Conservation (phyloP, 2,888 invertebrate genomes). For the Agrilus biguttatus region DNA sequence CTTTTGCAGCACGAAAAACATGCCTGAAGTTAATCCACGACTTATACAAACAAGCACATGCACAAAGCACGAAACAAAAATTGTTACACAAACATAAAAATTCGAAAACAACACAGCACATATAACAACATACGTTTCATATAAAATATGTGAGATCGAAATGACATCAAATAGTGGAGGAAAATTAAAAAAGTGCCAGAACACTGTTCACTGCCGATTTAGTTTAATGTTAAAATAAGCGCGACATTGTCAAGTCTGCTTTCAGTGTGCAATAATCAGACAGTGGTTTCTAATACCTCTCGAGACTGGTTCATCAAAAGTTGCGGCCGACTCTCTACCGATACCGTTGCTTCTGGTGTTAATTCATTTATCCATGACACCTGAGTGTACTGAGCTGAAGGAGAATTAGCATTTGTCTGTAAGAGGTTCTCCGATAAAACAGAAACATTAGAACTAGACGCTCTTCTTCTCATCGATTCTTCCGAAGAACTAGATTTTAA, state of each 20-base stretch:
- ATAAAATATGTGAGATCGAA: too few relatives aligned
- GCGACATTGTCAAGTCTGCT: not conserved
- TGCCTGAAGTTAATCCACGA: not conserved
- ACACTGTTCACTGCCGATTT: not conserved
- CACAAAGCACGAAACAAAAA: not conserved
- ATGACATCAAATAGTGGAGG: too few relatives aligned
- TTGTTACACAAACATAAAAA: conserved; percentile 2
- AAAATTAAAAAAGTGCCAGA: not conserved
- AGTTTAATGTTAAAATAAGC: not conserved
- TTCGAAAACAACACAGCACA: conserved; percentile 3
- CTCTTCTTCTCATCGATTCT: conserved; percentile 42
- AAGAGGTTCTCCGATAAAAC: conserved; percentile 37
- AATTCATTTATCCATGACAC: conserved; percentile 29
- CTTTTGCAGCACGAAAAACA: not conserved
- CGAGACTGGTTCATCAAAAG: conserved; percentile 23
- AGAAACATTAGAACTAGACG: conserved; percentile 46
- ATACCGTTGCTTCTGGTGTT: conserved; percentile 27
- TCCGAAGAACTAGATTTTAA: conserved; percentile 46
- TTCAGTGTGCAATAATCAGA: conserved; percentile 27
- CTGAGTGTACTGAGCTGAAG: conserved; percentile 23
- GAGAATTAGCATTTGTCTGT: conserved; percentile 22
- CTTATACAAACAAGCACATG: not conserved
- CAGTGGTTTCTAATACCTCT: conserved; percentile 60
- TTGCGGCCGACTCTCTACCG: conserved; percentile 16
- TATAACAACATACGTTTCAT: not conserved